Conservation (phyloP, 1,140 invertebrate species). For the Aricia agestis region DNA sequence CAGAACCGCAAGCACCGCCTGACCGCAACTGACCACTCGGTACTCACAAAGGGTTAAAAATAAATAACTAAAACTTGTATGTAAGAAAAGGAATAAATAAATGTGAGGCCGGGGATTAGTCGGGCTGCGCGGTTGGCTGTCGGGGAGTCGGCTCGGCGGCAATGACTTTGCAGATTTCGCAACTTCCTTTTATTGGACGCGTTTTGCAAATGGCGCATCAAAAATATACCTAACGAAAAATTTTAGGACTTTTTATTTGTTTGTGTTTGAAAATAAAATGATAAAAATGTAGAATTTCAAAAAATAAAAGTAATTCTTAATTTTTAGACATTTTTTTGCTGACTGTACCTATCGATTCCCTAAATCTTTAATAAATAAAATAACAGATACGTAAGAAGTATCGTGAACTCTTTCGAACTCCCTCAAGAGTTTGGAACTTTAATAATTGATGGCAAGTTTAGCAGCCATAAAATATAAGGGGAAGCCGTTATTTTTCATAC, state of each 20-base stretch:
- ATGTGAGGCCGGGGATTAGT: slow-evolving; percentile 52
- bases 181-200: slow-evolving; percentile 21
- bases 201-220: background rate
- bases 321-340: background rate
- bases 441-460: slow-evolving; percentile 71
- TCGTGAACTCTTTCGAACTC: slow-evolving; percentile 36
- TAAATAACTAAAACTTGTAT: slow-evolving; percentile 50
- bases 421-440: slow-evolving; percentile 53
- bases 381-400: background rate
- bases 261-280: no score
- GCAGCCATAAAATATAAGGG: slow-evolving; percentile 61
- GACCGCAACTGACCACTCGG: slow-evolving; percentile 22
- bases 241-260: background rate
- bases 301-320: background rate
- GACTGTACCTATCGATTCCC: background rate
- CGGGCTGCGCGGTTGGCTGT: slow-evolving; percentile 45
- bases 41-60: slow-evolving; percentile 29
- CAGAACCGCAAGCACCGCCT: slow-evolving; percentile 13
- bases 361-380: background rate
- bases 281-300: no score
- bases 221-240: background rate
- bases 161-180: slow-evolving; percentile 54
- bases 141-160: slow-evolving; percentile 36
- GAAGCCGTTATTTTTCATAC: slow-evolving; percentile 51
- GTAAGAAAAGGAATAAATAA: slow-evolving; percentile 56